A percentile compares a stretch with the other conserved stretches of the same genome.
Conservation (phyloP, 2,888 invertebrate genomes). For the Meliscaeva auricollis region DNA sequence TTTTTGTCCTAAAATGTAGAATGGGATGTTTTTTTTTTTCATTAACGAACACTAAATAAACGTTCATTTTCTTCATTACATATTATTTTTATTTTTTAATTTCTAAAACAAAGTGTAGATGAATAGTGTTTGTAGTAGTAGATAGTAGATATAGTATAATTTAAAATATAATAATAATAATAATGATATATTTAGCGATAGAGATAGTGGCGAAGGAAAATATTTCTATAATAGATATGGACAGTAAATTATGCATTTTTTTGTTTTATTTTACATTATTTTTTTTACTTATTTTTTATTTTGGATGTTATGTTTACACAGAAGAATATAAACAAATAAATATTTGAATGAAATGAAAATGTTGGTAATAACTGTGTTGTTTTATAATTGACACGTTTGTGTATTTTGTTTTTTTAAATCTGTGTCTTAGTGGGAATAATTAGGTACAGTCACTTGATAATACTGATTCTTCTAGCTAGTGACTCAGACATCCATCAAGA, state of each 20-base stretch:
- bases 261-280: conserved; percentile 11
- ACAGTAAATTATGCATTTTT: neutral
- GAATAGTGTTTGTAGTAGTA: conserved; percentile 9
- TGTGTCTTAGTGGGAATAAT: conserved; percentile 14
- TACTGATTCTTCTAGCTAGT: neutral
- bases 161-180: neutral
- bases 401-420: neutral
- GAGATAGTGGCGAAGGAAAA: conserved; percentile 15
- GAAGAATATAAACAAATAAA: conserved; percentile 3
- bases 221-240: conserved; percentile 5
- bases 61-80: conserved; percentile 32
- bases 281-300: neutral
- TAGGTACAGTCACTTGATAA: neutral
- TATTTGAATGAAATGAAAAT: conserved; percentile 3
- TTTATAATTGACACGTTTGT: conserved; percentile 34
- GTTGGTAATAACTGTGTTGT: neutral
- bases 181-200: conserved; percentile 28
- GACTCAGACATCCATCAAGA: too few relatives aligned
- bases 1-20: conserved; percentile 17
- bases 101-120: conserved; percentile 37
- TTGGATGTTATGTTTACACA: conserved; percentile 3
- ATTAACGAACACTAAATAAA: conserved; percentile 33
- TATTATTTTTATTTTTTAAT: conserved; percentile 22
- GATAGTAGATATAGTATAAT: neutral
- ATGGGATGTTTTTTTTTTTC: conserved; percentile 16